These are phyloP conservation scores for Salpingus planirostris DNA, from an alignment of 2,888 invertebrate genomes.

Conservation along the genomic window DNA sequence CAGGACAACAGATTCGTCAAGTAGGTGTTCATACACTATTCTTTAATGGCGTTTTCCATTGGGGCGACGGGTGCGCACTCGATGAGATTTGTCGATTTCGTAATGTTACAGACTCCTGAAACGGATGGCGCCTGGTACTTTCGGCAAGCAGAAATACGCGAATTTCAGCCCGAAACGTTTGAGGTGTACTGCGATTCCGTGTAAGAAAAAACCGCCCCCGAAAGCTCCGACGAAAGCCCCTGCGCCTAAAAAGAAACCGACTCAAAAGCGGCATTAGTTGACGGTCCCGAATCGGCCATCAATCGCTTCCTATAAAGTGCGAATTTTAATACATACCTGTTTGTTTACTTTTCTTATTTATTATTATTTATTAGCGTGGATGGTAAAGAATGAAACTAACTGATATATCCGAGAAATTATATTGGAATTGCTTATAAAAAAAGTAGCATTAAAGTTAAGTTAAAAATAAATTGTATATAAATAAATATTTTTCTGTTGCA, in stretches of 20 bases:
- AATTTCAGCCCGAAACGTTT: conserved; percentile 29
- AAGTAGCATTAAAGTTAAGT: conserved; percentile 32
- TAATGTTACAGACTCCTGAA: conserved; percentile 31
- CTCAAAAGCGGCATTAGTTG: conserved; percentile 22
- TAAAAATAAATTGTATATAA: conserved; percentile 26
- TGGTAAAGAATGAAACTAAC: conserved; percentile 5
- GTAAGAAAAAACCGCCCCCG: conserved; percentile 26
- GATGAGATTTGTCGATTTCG: not conserved
- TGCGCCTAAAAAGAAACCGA: no score
- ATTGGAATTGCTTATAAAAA: conserved; percentile 30
- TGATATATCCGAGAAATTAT: conserved; percentile 21
- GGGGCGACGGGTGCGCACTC: not conserved
- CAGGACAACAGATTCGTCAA: conserved; percentile 38
- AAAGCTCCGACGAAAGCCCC: conserved; percentile 16
- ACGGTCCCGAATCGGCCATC: no score
- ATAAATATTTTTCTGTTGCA: conserved; percentile 31
- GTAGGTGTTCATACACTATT: conserved; percentile 34
- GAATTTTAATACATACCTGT: no score
- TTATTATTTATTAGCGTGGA: no score
- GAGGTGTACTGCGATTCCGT: conserved; percentile 37
- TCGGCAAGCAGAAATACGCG: conserved; percentile 34
- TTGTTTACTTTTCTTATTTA: no score
- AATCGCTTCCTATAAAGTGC: no score
- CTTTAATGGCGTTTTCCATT: not conserved
- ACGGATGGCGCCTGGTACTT: conserved; percentile 31